Evolutionary conservation across 2,888 invertebrate genomes (phyloP), one percentile per base, ranked within the genome.

Genomic region (Campopleginae sp.): DNA sequence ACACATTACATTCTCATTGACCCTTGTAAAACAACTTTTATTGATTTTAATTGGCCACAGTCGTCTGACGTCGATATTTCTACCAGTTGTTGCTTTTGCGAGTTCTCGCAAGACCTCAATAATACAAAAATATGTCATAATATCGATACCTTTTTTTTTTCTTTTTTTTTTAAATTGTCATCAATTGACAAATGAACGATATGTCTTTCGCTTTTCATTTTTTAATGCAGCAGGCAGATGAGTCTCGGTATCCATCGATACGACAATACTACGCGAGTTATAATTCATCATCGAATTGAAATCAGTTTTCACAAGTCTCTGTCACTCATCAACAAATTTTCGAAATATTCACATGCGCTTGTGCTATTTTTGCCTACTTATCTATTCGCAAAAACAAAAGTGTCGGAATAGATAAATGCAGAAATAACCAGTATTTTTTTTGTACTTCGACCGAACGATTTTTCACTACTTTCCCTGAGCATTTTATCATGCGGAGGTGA

Each of bases 1-100:
- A 46, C 70, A 68, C 72, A 70, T 85, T 81, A 81, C 68, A 38
- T 78, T 78, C 77, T 70, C 70, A 85, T 85, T 85, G 78, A 85
- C 81, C 84, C 84, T 81, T 70, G 81, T 85, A 81, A 78, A 78
- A 85, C n/a, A 38, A 63, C 54, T 51, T 81, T 81, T 31, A 85
- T 85, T 85, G 78, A 70, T 74, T 78, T 85, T 81, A 81, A 85
- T 85, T 66, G 84, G 66, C 84, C 27, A 65, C 33, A 51, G 51
- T 19, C 63, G 76, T 66, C 61, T 80, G 84, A 80, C 70, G 81
- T 75, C 66, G 51, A 54, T 65, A 71, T 6, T 65, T 19, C 19
- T 46, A 31, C 48, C 63, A 48, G 42, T 48, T 66, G 58, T 27
- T 27, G 19, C 65, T 74, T 71, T 54, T 44, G 58, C 31, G 23